These are phyloP conservation scores for Trichonephila inaurata DNA, from an alignment of 1,140 invertebrate genomes.

Conservation along the genomic window DNA sequence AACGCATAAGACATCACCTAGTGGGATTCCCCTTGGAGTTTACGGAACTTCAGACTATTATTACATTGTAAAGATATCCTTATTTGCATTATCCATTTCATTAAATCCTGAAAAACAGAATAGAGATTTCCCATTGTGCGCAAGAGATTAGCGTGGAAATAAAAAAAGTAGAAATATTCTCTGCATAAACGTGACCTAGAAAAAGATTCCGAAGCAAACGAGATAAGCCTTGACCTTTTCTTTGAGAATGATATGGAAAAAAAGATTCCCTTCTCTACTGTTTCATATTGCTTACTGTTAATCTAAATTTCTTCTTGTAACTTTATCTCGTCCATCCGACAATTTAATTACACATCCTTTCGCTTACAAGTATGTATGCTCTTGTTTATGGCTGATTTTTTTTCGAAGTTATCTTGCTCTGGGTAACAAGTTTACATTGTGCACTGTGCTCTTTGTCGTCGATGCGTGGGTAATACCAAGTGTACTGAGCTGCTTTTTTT, in stretches of 20 bases:
- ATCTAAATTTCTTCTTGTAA: background rate
- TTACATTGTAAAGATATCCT: background rate
- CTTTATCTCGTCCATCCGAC: background rate
- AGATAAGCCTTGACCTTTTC: conserved; percentile 5
- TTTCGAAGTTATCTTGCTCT: background rate
- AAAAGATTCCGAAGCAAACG: background rate
- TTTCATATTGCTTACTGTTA: background rate
- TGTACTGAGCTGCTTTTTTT: too few species aligned
- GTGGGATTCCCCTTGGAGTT: background rate
- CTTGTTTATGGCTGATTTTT: background rate
- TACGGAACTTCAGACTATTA: background rate
- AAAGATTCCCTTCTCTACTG: background rate
- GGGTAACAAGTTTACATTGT: background rate
- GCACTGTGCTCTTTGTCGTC: background rate
- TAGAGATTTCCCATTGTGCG: background rate
- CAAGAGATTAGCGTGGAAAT: background rate
- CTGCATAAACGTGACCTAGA: conserved; percentile 28
- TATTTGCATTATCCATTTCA: background rate
- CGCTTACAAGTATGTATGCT: background rate
- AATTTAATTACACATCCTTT: conserved; percentile 41
- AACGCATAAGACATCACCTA: background rate
- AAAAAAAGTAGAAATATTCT: background rate
- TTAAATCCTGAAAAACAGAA: background rate
- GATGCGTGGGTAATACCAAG: background rate
- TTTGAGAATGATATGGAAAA: background rate